phyloP scores from a whole-genome alignment of 2,888 invertebrate species.

The Orchesella flavescens region DNA sequence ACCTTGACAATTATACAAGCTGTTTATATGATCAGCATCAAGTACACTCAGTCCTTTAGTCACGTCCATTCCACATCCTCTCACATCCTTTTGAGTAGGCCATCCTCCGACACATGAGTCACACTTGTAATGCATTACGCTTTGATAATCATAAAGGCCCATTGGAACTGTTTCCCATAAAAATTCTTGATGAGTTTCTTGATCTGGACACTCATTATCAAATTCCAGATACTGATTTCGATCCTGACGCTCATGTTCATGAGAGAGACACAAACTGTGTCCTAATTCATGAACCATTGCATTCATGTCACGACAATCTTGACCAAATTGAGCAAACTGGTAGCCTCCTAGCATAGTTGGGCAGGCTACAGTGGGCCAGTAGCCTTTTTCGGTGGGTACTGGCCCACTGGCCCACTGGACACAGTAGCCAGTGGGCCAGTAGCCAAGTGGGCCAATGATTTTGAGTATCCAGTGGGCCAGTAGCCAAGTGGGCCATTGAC shows the following conservation, averaged over 20 bases:
- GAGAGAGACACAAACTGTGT: conserved; percentile 36
- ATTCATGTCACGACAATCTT: background rate
- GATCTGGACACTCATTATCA: background rate
- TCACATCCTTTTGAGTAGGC: background rate
- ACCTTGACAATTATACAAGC: conserved; percentile 8
- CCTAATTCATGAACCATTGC: conserved; percentile 48
- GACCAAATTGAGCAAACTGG: conserved; percentile 39
- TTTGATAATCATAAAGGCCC: conserved; percentile 22
- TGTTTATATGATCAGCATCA: conserved; percentile 23
- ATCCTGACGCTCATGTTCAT: conserved; percentile 28
- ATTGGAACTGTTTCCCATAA: background rate
- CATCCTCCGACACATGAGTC: conserved; percentile 1
- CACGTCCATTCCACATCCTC: background rate
- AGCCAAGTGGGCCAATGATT: too few species aligned
- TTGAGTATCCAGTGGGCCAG: too few species aligned
- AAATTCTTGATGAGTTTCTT: background rate
- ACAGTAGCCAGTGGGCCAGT: too few species aligned
- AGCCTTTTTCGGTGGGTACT: too few species aligned
- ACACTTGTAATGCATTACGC: conserved; percentile 30
- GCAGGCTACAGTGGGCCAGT: too few species aligned
- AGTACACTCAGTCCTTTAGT: conserved; percentile 6
- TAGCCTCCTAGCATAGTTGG: too few species aligned
- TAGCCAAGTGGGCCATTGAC: too few species aligned
- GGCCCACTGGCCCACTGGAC: too few species aligned
- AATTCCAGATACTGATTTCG: conserved; percentile 12